Percentiles rank a stretch among this genome's conserved stretches.
Evolutionary conservation across 2,888 invertebrate genomes (phyloP).

Genomic region (Deilephila porcellus): DNA sequence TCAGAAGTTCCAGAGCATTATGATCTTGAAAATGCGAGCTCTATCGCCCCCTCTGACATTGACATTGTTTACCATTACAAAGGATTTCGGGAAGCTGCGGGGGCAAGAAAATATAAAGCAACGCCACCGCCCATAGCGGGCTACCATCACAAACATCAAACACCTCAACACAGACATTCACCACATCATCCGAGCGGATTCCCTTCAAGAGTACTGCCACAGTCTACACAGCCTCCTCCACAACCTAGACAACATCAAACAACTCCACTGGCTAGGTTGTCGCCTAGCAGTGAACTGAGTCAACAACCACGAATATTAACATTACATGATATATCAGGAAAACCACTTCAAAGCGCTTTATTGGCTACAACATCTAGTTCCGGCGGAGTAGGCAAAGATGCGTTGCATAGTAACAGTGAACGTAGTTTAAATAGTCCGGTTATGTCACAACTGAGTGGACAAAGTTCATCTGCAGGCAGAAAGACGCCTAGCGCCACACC

Average conservation of each 20-base stretch:
- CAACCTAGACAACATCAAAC: constrained; percentile 92
- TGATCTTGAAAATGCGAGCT: constrained; percentile 98
- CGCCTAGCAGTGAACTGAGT: constrained; percentile 96
- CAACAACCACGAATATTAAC: constrained; percentile 97
- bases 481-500: constrained; percentile 88
- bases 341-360: constrained; percentile 94
- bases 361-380: constrained; percentile 95
- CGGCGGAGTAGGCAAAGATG: constrained; percentile 94
- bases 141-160: constrained; percentile 91
- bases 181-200: constrained; percentile 91
- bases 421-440: constrained; percentile 96
- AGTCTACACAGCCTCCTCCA: constrained; percentile 88
- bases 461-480: constrained; percentile 91
- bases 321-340: constrained; percentile 96
- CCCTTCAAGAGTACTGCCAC: constrained; percentile 89
- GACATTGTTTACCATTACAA: constrained; percentile 98
- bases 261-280: constrained; percentile 94
- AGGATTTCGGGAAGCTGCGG: constrained; percentile 94
- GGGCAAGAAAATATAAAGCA: constrained; percentile 94
- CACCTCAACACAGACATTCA: constrained; percentile 90
- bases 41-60: constrained; percentile 98
- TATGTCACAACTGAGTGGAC: constrained; percentile 95
- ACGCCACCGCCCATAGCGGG: constrained; percentile 92
- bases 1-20: constrained; percentile 96
- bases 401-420: constrained; percentile 95